Evolutionary conservation across 2,888 invertebrate genomes (phyloP).

Genomic region (Pristionchus japonicus): DNA sequence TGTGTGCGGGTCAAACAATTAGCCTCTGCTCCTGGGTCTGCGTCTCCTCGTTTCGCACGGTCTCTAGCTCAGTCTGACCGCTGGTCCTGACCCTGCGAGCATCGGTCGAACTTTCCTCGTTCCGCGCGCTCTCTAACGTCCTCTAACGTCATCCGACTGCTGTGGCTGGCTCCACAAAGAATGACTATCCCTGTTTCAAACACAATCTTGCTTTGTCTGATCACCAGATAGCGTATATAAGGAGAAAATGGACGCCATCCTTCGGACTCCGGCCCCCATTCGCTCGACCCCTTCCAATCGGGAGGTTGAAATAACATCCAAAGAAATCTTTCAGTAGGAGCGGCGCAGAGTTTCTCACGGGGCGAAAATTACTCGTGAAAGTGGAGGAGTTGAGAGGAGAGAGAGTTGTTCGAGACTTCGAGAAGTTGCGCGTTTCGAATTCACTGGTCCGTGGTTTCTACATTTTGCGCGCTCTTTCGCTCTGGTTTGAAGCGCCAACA

Average conservation of each 20-base stretch:
- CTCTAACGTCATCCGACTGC: no score
- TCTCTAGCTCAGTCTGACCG: neutral
- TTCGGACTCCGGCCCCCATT: neutral
- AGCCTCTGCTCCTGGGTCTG: neutral
- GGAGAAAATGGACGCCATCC: no score
- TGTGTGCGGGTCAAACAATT: neutral
- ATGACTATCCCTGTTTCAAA: no score
- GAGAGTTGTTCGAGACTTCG: neutral
- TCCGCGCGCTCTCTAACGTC: no score
- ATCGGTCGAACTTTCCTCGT: no score
- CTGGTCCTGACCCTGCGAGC: no score
- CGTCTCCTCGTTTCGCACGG: neutral
- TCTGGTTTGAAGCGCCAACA: no score
- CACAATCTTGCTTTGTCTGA: no score
- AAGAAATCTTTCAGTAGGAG: neutral
- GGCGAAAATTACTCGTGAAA: slow-evolving; percentile 27
- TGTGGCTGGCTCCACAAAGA: no score
- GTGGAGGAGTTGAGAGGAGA: neutral
- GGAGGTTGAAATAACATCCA: neutral
- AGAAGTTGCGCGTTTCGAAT: slow-evolving; percentile 22
- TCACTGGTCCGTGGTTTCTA: no score
- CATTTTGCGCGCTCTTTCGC: no score
- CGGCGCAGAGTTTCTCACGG: neutral
- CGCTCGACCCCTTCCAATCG: neutral
- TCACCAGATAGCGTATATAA: no score